Base-by-base conservation (phyloP, 53 echinoderm and acorn worm genomes). In the Apostichopus leukothele region DNA sequence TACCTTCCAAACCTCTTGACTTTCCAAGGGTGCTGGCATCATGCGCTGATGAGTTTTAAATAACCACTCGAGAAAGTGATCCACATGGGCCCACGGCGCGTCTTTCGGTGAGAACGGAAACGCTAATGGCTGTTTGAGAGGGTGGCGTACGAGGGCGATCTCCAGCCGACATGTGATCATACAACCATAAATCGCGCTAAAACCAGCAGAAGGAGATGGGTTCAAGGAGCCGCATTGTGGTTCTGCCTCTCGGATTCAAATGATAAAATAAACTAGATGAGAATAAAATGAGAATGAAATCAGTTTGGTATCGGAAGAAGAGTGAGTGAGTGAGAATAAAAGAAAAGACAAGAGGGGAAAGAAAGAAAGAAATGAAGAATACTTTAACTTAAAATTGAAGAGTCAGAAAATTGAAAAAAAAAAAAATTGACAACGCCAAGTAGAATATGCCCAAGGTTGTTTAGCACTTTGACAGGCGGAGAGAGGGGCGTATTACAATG, bases 41-140 rank as follows among this genome's bases (percentile, higher is more conserved):
- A 67, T 67, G 23, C 85, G 85, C 85, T 85, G 85, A 85, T 63
- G 85, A 85, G 85, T 85, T 85, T 85, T 67, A 67, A 63, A 85
- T 85, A 67, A 85, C 85, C 85, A 85, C 85, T 85, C 66, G 57
- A 85, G 85, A 85, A 85, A 85, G 85, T 85, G 85, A 85, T 85
- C 85, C 85, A 60, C 57, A 67, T 85, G 85, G 85, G 85, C 85
- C 85, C 67, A 66, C 66, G 85, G 85, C 85, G 85, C 67, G 67
- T 21, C 84, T 57, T 12, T 13, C 85, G 27, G 61, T 27, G 63
- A 50, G 67, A 85, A 66, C 85, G 85, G 85, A 85, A 85, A 67
- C 67, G 85, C 85, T 85, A 85, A 85, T 85, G 85, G 85, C 50
- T 51, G 61, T 50, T 85, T 50, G 67, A 85, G 85, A 85, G 85